Evolutionary conservation across 1,140 invertebrate genomes (phyloP).

Genomic region (Drosophila repleta): DNA sequence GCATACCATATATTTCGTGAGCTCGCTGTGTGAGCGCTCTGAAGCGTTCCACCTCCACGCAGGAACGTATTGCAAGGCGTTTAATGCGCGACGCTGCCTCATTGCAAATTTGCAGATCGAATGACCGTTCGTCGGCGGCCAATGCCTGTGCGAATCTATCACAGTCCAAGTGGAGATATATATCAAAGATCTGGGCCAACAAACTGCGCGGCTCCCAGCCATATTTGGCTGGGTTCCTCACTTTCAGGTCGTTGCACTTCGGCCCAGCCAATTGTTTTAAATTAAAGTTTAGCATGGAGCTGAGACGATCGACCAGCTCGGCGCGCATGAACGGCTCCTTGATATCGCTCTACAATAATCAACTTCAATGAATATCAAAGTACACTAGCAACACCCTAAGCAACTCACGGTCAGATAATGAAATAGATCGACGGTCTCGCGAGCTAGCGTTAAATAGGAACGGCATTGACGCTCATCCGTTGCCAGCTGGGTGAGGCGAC

Average conservation of each 20-base stretch:
- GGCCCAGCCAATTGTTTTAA: slow-evolving; percentile 98
- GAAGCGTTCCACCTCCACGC: slow-evolving; percentile 93
- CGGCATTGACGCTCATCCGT: slow-evolving; percentile 97
- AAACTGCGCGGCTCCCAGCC: slow-evolving; percentile 97
- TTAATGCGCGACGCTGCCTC: slow-evolving; percentile 93
- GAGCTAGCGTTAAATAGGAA: slow-evolving; percentile 96
- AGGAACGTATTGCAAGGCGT: slow-evolving; percentile 92
- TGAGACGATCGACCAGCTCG: slow-evolving; percentile 95
- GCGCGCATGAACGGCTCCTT: slow-evolving; percentile 96
- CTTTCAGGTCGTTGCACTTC: slow-evolving; percentile 98
- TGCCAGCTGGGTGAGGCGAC: slow-evolving; percentile 90
- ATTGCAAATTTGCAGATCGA: slow-evolving; percentile 95
- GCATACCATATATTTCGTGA: slow-evolving; percentile 87
- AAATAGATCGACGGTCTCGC: slow-evolving; percentile 99
- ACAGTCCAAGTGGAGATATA: slow-evolving; percentile 98
- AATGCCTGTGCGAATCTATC: slow-evolving; percentile 94
- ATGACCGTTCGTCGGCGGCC: slow-evolving; percentile 97
- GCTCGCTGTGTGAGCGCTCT: slow-evolving; percentile 91
- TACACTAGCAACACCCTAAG: background rate
- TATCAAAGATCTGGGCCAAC: slow-evolving; percentile 96
- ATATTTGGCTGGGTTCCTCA: slow-evolving; percentile 97
- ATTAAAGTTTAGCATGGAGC: slow-evolving; percentile 99
- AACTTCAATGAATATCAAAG: background rate
- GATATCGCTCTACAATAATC: slow-evolving; percentile 87
- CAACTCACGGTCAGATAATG: slow-evolving; percentile 93